Conservation (phyloP, 2,888 invertebrate genomes). For the Agrotis clavis region DNA sequence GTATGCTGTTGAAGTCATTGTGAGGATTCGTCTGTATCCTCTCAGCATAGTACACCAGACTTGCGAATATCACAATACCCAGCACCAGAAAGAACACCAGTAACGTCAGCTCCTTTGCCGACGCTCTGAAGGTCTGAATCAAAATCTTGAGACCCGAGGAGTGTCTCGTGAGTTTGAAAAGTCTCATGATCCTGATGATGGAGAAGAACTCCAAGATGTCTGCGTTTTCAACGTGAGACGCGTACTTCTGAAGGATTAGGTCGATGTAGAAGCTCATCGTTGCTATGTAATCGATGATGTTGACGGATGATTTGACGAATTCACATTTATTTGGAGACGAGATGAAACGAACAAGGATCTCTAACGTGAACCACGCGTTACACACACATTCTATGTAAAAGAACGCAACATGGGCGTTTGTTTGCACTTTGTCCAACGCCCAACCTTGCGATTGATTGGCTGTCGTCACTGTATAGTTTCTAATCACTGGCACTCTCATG, state of each 20-base stretch:
- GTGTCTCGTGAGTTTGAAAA: constrained; percentile 99
- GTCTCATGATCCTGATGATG: constrained; percentile 99
- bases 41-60: constrained; percentile 99
- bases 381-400: constrained; percentile 99
- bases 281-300: constrained; percentile 99
- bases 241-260: constrained; percentile 96
- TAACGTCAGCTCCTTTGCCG: constrained; percentile 98
- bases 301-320: constrained; percentile 98
- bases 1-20: constrained; percentile 99
- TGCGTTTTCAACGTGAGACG: constrained; percentile 97
- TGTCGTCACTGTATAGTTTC: constrained; percentile 94
- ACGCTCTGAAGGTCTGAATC: constrained; percentile 99
- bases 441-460: constrained; percentile 94
- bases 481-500: constrained; percentile 97
- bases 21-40: constrained; percentile 98
- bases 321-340: constrained; percentile 98
- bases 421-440: constrained; percentile 97
- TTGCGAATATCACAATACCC: constrained; percentile 99
- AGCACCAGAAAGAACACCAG: constrained; percentile 99
- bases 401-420: constrained; percentile 99
- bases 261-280: constrained; percentile 99
- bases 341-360: constrained; percentile 98
- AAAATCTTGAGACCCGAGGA: constrained; percentile 99
- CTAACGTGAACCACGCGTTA: constrained; percentile 99
- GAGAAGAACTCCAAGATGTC: constrained; percentile 99